phyloP scores from a whole-genome alignment of 2,888 invertebrate species.

The Spodoptera littoralis region DNA sequence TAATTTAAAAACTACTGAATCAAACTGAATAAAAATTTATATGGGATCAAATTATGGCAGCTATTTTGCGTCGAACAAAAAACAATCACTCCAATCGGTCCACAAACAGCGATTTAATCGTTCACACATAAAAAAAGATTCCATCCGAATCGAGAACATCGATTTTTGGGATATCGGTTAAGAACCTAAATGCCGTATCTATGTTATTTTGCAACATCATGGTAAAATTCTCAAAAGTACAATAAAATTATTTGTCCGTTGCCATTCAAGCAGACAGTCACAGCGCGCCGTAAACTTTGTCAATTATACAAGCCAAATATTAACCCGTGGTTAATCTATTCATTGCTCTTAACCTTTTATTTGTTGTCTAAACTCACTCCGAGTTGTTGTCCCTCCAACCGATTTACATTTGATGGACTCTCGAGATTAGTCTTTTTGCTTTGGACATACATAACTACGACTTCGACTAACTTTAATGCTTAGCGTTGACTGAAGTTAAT shows the following conservation, averaged over 20 bases:
- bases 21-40: no score
- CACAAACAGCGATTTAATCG: no score
- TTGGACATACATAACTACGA: slow-evolving; percentile 26
- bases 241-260: background rate
- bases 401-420: slow-evolving; percentile 68
- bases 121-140: no score
- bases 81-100: no score
- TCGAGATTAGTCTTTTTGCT: slow-evolving; percentile 63
- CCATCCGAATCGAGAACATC: no score
- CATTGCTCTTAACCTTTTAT: slow-evolving; percentile 67
- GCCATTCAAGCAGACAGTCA: slow-evolving; percentile 22
- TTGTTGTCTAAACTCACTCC: slow-evolving; percentile 60
- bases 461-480: slow-evolving; percentile 60
- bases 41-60: no score
- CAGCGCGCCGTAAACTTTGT: slow-evolving; percentile 60
- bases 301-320: slow-evolving; percentile 71
- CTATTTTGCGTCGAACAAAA: no score
- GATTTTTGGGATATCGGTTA: no score
- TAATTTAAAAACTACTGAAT: no score
- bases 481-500: slow-evolving; percentile 54
- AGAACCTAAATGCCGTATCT: no score
- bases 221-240: no score
- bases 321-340: slow-evolving; percentile 69
- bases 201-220: no score
- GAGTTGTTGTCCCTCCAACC: slow-evolving; percentile 52